These are phyloP conservation scores for Glandiceps talaboti DNA, from an alignment of 53 echinoderm and acorn worm species.

Conservation along the genomic window DNA sequence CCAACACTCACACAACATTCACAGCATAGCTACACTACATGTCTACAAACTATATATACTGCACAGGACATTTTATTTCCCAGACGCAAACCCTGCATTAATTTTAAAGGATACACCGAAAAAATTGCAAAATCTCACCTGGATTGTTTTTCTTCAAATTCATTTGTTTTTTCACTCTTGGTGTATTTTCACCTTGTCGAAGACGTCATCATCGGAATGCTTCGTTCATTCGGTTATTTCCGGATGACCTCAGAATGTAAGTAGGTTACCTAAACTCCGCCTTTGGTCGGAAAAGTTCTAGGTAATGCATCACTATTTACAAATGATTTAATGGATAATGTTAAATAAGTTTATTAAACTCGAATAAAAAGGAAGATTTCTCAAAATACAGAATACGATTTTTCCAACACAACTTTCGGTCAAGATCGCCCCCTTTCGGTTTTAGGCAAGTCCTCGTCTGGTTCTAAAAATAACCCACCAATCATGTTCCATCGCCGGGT, in stretches of 20 bases:
- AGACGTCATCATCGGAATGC: constrained; percentile 11
- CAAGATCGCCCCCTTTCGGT: not conserved
- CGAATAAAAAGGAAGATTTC: no score
- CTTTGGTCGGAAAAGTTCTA: no score
- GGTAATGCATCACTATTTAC: no score
- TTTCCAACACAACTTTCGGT: not conserved
- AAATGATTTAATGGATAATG: no score
- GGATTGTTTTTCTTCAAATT: not conserved
- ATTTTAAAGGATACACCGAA: no score
- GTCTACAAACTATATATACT: no score
- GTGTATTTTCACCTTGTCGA: not conserved
- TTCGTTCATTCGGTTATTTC: constrained; percentile 1
- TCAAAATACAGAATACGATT: not conserved
- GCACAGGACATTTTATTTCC: no score
- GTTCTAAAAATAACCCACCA: not conserved
- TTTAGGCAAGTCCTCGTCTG: not conserved
- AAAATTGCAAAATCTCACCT: no score
- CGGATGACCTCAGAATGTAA: not conserved
- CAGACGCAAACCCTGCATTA: no score
- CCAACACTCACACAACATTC: constrained; percentile 20
- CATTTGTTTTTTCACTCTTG: not conserved
- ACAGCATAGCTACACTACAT: constrained; percentile 2
- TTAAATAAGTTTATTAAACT: no score
- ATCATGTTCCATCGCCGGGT: not conserved
- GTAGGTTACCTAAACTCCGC: not conserved